These are phyloP conservation scores for Dicycla oo DNA, from an alignment of 2,888 invertebrate genomes.

Conservation along the genomic window DNA sequence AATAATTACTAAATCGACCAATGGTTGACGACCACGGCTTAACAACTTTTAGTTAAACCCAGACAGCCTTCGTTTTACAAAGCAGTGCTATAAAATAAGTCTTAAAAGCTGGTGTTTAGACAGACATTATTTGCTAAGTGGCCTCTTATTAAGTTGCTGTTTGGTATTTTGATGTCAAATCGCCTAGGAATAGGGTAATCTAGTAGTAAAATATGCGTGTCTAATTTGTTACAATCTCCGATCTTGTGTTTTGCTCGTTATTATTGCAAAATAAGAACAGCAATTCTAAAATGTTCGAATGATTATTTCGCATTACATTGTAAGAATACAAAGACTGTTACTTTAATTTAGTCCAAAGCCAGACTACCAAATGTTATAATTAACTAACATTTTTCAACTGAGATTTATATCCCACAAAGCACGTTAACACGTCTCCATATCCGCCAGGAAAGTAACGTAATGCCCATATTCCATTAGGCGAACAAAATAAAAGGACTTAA, in stretches of 20 bases:
- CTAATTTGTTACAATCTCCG: conserved; percentile 47
- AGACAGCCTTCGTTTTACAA: conserved; percentile 54
- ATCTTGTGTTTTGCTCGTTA: conserved; percentile 39
- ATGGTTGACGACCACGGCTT: conserved; percentile 56
- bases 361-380: conserved; percentile 5
- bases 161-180: conserved; percentile 54
- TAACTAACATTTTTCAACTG: conserved; percentile 16
- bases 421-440: conserved; percentile 40
- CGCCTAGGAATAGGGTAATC: conserved; percentile 44
- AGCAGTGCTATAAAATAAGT: conserved; percentile 54
- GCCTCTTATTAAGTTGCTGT: conserved; percentile 49
- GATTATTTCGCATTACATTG: conserved; percentile 1
- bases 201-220: conserved; percentile 43
- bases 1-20: conserved; percentile 77
- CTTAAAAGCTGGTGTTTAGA: conserved; percentile 55
- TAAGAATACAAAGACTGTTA: conserved; percentile 6
- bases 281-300: conserved; percentile 19
- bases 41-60: conserved; percentile 47
- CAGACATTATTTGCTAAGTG: conserved; percentile 55
- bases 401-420: conserved; percentile 35
- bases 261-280: conserved; percentile 23
- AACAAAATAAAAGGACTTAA: conserved; percentile 75
- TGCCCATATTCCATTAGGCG: conserved; percentile 72
- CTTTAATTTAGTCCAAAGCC: conserved; percentile 9
- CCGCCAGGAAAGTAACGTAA: conserved; percentile 54